Evolutionary conservation across 1,140 invertebrate species (phyloP).

Genomic region (Triops cancriformis): DNA sequence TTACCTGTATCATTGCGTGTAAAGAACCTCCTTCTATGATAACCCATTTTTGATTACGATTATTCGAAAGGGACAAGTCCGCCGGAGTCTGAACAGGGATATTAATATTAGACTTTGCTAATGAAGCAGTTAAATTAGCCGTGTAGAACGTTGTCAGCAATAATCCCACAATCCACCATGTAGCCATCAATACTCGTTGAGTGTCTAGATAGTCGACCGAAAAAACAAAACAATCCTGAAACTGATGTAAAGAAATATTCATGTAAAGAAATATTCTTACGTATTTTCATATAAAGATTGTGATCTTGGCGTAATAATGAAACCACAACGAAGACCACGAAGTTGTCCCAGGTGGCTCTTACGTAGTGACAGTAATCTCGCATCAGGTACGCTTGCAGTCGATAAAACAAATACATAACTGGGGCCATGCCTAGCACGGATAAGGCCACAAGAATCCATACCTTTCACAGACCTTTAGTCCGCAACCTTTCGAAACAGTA

Average conservation of each 20-base stretch:
- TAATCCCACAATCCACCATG: slow-evolving; percentile 85
- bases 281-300: slow-evolving; percentile 29
- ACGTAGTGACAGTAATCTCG: slow-evolving; percentile 13
- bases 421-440: slow-evolving; percentile 64
- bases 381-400: slow-evolving; percentile 43
- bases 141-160: slow-evolving; percentile 84
- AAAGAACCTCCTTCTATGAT: slow-evolving; percentile 30
- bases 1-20: slow-evolving; percentile 30
- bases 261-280: not conserved
- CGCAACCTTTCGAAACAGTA: not conserved
- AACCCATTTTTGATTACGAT: slow-evolving; percentile 31
- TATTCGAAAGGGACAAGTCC: slow-evolving; percentile 26
- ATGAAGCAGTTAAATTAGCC: slow-evolving; percentile 78
- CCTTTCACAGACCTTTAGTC: slow-evolving; percentile 38
- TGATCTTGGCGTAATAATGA: slow-evolving; percentile 28
- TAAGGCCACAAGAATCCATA: slow-evolving; percentile 67
- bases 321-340: slow-evolving; percentile 23
- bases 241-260: slow-evolving; percentile 21
- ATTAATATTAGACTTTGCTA: slow-evolving; percentile 73
- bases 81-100: slow-evolving; percentile 42
- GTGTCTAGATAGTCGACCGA: no score
- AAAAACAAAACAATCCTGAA: no score
- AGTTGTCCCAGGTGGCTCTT: not conserved
- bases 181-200: slow-evolving; percentile 69
- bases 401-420: slow-evolving; percentile 62